A percentile compares a stretch with the other conserved stretches of the same genome.
These are phyloP conservation scores for Fopius arisanus DNA, from an alignment of 1,140 invertebrate genomes.

Conservation along the genomic window DNA sequence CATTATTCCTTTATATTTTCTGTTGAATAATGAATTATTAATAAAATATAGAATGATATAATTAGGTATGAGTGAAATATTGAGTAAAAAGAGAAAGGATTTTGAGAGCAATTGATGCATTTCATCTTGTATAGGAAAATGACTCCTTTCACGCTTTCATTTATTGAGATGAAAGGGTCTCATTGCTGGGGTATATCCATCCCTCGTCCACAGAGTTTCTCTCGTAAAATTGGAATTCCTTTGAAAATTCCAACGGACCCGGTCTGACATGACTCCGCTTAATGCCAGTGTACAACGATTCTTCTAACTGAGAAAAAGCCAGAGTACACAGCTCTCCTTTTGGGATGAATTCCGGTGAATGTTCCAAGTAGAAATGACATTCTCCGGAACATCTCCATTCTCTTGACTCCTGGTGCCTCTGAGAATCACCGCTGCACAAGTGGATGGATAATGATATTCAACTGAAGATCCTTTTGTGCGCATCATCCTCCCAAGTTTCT, in stretches of 20 bases:
- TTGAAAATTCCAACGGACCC: conserved; percentile 2
- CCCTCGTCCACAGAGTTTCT: background rate
- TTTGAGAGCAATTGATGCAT: background rate
- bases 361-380: background rate
- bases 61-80: too few relatives aligned
- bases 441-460: too few relatives aligned
- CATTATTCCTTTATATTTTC: too few relatives aligned
- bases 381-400: background rate
- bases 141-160: background rate
- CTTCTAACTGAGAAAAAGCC: background rate
- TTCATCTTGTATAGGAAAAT: background rate
- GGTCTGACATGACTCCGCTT: background rate
- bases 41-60: too few relatives aligned
- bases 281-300: background rate
- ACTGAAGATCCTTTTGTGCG: too few relatives aligned
- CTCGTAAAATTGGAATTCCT: conserved; percentile 1
- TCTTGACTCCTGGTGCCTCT: too few relatives aligned
- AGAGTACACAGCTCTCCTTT: background rate
- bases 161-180: conserved; percentile 9
- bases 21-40: too few relatives aligned
- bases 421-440: too few relatives aligned
- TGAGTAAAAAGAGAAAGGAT: too few relatives aligned
- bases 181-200: background rate
- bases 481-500: too few relatives aligned
- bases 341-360: background rate